phyloP scores from a whole-genome alignment of 1,140 invertebrate genomes.

The Ceratitis capitata region DNA sequence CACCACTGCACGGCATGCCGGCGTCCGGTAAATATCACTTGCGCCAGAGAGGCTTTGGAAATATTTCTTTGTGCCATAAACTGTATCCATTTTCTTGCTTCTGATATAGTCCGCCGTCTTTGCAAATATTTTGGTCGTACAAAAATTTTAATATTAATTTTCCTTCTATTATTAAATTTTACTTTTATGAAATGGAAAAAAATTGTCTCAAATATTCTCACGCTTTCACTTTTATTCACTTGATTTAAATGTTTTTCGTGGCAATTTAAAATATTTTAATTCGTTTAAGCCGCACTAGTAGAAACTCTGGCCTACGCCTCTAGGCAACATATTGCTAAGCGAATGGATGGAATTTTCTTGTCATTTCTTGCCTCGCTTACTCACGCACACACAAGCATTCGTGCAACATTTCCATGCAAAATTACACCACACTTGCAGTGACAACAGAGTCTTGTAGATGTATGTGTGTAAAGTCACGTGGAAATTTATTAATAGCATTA shows the following conservation, averaged over 20 bases:
- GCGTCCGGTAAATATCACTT: constrained; percentile 62
- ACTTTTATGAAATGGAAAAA: neutral
- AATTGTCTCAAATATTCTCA: no score
- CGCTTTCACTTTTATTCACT: no score
- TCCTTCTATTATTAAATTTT: no score
- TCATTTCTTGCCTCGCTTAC: constrained; percentile 12
- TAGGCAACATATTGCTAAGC: neutral
- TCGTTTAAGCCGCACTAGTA: neutral
- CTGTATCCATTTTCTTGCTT: constrained; percentile 55
- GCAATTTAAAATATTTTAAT: neutral
- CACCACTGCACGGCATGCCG: constrained; percentile 61
- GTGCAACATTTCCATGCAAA: neutral
- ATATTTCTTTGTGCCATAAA: constrained; percentile 63
- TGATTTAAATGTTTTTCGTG: neutral
- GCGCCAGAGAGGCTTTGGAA: constrained; percentile 62
- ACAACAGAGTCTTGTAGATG: neutral
- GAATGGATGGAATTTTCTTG: neutral
- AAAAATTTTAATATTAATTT: no score
- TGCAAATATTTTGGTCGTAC: neutral
- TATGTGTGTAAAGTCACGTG: neutral
- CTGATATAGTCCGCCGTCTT: neutral
- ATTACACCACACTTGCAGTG: neutral
- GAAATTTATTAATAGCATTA: constrained; percentile 15
- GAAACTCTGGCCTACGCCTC: neutral
- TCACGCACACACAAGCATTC: neutral